These are phyloP conservation scores for Amphiprion clarkii DNA, from an alignment of 2,797 vertebrate species.

Conservation along the genomic window DNA sequence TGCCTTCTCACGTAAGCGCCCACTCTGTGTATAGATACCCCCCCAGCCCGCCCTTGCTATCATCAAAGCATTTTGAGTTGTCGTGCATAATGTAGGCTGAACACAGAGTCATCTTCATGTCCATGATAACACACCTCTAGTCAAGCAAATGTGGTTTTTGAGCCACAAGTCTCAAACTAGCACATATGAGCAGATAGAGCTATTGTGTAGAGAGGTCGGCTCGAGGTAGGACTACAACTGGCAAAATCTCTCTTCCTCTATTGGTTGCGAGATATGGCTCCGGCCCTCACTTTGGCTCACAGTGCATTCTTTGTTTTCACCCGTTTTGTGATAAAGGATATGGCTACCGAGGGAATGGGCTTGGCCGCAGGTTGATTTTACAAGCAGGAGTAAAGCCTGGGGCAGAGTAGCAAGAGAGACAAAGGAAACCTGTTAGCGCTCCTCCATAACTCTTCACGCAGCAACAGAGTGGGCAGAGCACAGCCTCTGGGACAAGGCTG, in stretches of 20 bases:
- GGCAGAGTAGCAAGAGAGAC: conserved; percentile 66
- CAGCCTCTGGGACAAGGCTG: conserved; percentile 75
- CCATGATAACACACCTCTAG: conserved; percentile 58
- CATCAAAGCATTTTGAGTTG: conserved; percentile 66
- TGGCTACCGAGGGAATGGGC: conserved; percentile 66
- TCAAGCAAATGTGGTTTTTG: conserved; percentile 34
- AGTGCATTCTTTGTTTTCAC: conserved; percentile 68
- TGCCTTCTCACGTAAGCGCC: conserved; percentile 61
- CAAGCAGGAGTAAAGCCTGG: conserved; percentile 77
- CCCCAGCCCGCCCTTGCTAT: conserved; percentile 44
- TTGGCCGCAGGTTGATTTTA: conserved; percentile 76
- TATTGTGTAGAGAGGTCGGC: not conserved
- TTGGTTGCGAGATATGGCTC: conserved; percentile 46
- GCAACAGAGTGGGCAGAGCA: conserved; percentile 73
- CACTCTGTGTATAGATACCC: conserved; percentile 43
- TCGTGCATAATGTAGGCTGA: conserved; percentile 66
- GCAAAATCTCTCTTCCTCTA: conserved; percentile 33
- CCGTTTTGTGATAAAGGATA: conserved; percentile 76
- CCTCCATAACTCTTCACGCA: conserved; percentile 77
- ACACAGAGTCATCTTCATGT: conserved; percentile 65
- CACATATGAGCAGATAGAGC: conserved; percentile 11
- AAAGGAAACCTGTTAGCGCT: conserved; percentile 79
- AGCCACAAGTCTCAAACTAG: conserved; percentile 28
- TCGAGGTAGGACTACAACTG: conserved; percentile 29
- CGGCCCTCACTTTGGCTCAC: conserved; percentile 48